Evolutionary conservation across 2,797 vertebrate species (phyloP), one percentile per base, ranked within the genome.

Genomic region (Glyptemys insculpta): DNA sequence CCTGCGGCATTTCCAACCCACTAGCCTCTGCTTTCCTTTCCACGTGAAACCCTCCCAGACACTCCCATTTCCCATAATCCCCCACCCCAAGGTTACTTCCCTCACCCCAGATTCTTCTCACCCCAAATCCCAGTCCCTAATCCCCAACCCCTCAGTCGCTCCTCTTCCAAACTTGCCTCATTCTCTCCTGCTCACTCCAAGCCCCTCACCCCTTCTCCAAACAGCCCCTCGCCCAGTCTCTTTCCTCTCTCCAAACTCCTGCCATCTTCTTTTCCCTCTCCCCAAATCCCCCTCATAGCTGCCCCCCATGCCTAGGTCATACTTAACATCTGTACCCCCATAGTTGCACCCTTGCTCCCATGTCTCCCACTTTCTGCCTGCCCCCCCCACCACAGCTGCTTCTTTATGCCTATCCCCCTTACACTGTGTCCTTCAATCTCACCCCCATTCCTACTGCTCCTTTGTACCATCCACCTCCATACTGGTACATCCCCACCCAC

Each of bases 261-360:
- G 41, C 12, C 72, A 44, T 44, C 72, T 76, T 47, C 37, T 76
- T 47, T 44, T 4, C 25, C 72, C 11, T 47, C 72, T 76, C 41
- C 25, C 6, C 41, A 44, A 44, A 23, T 41, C 21, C 65, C 19
- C 19, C 27, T 12, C 10, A 25, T 7, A 21, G 0, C 0, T 41
- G 41, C 92, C 87, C 79, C 47, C 5, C 57, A 16, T 11, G 76
- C 1, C 0, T 0, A 41, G 3, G 7, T 8, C 68, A 87, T 15
- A 6, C 54, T 72, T 76, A 53, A 50, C 12, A 65, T 34, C 83
- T 54, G 31, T 62, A 62, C 31, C 19, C 57, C 59, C 21, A 41
- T 23, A 74, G n/a, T 23, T 44, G 19, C 37, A 44, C 65, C n/a
- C 65, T 68, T 68, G n/a, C n/a, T 37, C 37, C 37, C 6, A 21